Base-by-base conservation (phyloP, 2,113 vertebrate species). In the Sturnus vulgaris region DNA sequence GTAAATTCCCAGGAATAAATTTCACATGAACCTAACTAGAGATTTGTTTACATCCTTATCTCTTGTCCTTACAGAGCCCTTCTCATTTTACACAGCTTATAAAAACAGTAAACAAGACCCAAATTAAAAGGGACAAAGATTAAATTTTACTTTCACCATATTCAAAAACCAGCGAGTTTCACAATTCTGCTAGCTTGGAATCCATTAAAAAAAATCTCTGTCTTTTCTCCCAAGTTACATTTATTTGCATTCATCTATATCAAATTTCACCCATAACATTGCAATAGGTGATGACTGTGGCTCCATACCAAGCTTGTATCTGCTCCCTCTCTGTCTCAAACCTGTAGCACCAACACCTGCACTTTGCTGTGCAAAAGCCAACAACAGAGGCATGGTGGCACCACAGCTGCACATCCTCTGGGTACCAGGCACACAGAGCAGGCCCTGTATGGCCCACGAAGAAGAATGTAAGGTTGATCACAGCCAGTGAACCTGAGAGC, bases 381-480 rank as follows among this genome's bases (percentile, higher is more conserved):
- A 53, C 49, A 37, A 12, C 10, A 11, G 35, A 73, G 39, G 33
- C 1, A 0, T 5, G 16, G 31, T 16, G 44, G 33, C 64, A 30
- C 24, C 44, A 50, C 61, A 64, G 1, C 33, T 66, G 42, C 6
- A 2, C 31, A 25, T 25, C 60, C 55, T 50, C 64, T 40, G 77
- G 47, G 56, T 39, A 28, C 28, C 76, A 63, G 71, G 8, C 27
- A 37, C 55, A 73, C 42, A 37, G 72, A 65, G n/a, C 30, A 33
- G 40, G 12, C 15, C 60, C 47, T 24, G 63, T 11, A 9, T 3
- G 12, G 31, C 24, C 61, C 44, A 10, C 15, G 52, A 84, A 47
- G 23, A 39, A 64, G 35, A 3, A 0, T 0, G 0, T 30, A 11
- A 53, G 13, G 31, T 6, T 69, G 31, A 33, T 72, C 49, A 16